Conservation (phyloP, 2,113 vertebrate genomes). For the Struthio camelus region DNA sequence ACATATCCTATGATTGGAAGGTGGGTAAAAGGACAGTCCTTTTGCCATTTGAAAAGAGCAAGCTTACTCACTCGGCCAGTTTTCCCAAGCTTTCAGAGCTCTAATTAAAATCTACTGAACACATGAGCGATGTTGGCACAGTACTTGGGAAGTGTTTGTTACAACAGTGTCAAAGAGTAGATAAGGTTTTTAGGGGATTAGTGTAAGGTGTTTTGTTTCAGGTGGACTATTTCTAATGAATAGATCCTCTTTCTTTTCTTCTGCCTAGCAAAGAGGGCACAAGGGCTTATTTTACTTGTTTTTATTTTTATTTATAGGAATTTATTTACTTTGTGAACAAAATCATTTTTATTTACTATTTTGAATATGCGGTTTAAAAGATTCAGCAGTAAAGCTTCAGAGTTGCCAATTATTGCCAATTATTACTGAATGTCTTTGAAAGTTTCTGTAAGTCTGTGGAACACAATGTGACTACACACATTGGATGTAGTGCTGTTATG, state of each 20-base stretch:
- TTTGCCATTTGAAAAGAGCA: constrained; percentile 26
- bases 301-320: background rate
- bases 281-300: background rate
- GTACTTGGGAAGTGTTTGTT: constrained; percentile 69
- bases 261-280: background rate
- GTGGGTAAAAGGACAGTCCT: constrained; percentile 26
- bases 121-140: constrained; percentile 57
- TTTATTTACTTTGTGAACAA: background rate
- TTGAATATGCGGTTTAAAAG: background rate
- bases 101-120: constrained; percentile 66
- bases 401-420: background rate
- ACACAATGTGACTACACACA: background rate
- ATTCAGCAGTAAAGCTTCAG: background rate
- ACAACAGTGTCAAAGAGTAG: constrained; percentile 72
- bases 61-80: background rate
- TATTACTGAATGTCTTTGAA: background rate
- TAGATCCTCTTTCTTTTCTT: constrained; percentile 15
- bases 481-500: background rate
- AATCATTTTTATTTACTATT: background rate
- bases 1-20: background rate
- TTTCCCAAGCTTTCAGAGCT: constrained; percentile 53
- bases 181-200: constrained; percentile 59
- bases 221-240: constrained; percentile 54
- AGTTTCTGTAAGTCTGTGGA: background rate
- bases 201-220: constrained; percentile 53